Base-by-base conservation (phyloP, 2,113 vertebrate genomes). In the Hemiprocne comata region DNA sequence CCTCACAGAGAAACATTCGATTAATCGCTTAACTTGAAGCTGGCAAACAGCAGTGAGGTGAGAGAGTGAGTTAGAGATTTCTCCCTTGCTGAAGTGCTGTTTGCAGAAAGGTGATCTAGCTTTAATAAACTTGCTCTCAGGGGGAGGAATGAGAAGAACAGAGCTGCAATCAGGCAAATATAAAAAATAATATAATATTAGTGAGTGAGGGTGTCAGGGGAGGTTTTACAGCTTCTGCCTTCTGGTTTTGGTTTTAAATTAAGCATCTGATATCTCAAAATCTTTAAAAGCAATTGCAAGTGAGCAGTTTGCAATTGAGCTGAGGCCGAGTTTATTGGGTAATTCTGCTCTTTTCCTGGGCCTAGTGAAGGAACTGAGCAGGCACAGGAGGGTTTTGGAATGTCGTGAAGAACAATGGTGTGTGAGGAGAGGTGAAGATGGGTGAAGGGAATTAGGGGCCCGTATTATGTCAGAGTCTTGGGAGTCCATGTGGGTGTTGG, bases 21-120 rank as follows among this genome's bases (percentile, higher is more conserved):
- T 91, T 94, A 95, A 95, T 92, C 89, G 92, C 83, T 87, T 87
- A n/a, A 34, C 80, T 92, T 73, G 38, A n/a, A 82, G 85, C 25
- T 78, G 69, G 60, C 51, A 78, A 82, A 81, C 8, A 85, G 36
- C 51, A 33, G 33, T 38, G 7, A 70, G 85, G 53, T 80, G 33
- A 61, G 51, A 80, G 71, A 73, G 51, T 2, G 29, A 62, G 46
- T 5, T 51, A 31, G 66, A 34, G 70, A n/a, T 33, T 31, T 17
- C 51, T 85, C 33, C 34, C 58, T 34, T 0, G 1, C 11, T 36
- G 40, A 21, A 50, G 62, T 9, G 44, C 25, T 58, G 44, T 44
- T 70, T 10, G 10, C 19, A 2, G 31, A 61, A 38, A 74, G 83
- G 29, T 23, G 61, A 75, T 66, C 6, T 20, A 51, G 51, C 77